A percentile compares a stretch with the other conserved stretches of the same genome.
These are phyloP conservation scores for Cherax destructor DNA, from an alignment of 1,140 invertebrate genomes.

Conservation along the genomic window DNA sequence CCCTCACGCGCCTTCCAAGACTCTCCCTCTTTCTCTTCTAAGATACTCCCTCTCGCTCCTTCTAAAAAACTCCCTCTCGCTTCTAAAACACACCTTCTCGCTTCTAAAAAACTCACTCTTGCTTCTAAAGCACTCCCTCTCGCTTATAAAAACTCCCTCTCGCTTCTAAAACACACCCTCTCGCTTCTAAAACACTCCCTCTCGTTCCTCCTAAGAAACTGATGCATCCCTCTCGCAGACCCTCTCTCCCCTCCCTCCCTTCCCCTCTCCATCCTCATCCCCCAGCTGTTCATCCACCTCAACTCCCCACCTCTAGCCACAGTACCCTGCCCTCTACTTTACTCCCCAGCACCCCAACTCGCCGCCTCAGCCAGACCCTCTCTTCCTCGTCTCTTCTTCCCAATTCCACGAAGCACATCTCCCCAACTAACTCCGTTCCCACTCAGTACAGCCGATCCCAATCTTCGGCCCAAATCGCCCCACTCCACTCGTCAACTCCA, in stretches of 20 bases:
- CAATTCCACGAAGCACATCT: neutral
- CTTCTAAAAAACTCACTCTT: neutral
- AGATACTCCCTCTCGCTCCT: neutral
- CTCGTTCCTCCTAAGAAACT: neutral
- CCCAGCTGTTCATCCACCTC: neutral
- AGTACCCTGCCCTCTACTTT: neutral
- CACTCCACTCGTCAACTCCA: neutral
- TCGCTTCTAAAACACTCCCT: neutral
- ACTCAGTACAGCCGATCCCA: neutral
- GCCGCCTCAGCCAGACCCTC: constrained; percentile 3
- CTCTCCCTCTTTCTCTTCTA: no score
- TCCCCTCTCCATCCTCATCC: neutral
- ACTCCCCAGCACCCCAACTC: neutral
- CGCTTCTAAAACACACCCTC: neutral
- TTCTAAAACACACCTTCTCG: no score
- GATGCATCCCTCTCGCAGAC: constrained; percentile 5
- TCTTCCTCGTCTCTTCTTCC: constrained; percentile 14
- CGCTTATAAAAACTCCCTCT: neutral
- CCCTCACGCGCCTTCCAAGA: no score
- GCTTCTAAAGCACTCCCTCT: no score
- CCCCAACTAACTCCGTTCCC: neutral
- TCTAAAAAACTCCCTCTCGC: neutral
- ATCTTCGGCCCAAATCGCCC: neutral
- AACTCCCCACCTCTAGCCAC: neutral
- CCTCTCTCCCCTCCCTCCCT: neutral